Base-by-base conservation (phyloP, 1,140 invertebrate species). In the Pseudomyrmex concolor region DNA sequence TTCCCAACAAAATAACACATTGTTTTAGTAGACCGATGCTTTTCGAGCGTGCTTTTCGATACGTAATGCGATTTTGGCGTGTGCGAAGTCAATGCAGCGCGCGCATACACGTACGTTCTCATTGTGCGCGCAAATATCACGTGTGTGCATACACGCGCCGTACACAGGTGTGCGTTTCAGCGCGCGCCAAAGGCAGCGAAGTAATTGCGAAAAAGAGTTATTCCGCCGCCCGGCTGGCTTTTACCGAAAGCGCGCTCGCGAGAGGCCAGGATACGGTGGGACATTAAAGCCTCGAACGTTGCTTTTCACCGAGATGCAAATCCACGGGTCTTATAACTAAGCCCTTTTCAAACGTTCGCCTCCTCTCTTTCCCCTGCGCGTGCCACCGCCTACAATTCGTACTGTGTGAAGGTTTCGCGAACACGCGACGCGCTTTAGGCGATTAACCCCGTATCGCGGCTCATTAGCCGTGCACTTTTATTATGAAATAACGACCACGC, bases 131-230 rank as follows among this genome's bases (percentile, higher is more conserved):
- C 54, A 19, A 59, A 73, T 73, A 82, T 34, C 17, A 51, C 76
- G 51, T 43, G 22, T 62, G 34, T 4, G 71, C 50, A 12, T 48
- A n/a, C 22, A 63, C 13, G 12, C 54, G 73, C 68, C 67, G 68
- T 88, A 71, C 60, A 15, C 50, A 60, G 17, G 50, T 50, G 67
- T 3, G 45, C 78, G 45, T 83, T 83, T 62, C 78, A 17, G 12
- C 19, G 19, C 62, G 25, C 59, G 50, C 34, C 72, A 78, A 86
- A 87, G 72, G 85, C 67, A 59, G 48, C 72, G 48, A 60, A 62
- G 80, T 87, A 87, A 87, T 87, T 86, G 84, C 84, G 85, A 84
- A 78, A 86, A 86, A 86, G 86, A 86, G 80, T 84, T 87, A 87
- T 86, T 86, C 86, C 72, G 60, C 72, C 83, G 85, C 63, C 55